Evolutionary conservation across 2,797 vertebrate species (phyloP), one percentile per base, ranked within the genome.

Genomic region (Chaunax sp.): DNA sequence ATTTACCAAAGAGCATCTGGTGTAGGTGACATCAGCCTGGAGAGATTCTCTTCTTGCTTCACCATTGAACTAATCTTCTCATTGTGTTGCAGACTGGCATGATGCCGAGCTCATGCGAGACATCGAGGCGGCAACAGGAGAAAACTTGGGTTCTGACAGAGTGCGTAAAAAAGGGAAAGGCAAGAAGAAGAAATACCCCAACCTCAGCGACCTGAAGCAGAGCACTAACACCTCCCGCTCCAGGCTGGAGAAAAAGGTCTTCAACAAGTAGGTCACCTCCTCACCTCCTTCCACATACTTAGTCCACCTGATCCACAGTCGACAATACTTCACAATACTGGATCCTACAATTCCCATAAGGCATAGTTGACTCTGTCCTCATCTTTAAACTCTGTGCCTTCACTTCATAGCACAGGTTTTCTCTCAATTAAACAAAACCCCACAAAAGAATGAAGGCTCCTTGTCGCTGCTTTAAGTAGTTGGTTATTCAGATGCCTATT

Each of bases 41-140:
- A 44, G 13, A 45, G 11, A 19, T 20, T 43, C 6, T 16, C 19
- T 11, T 14, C 35, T 20, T 7, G 9, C 26, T 26, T 43, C 10
- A 19, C 14, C 3, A 0, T 4, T 37, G 3, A 37, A 2, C 3
- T 4, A 14, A n/a, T 28, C 10, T 43, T 23, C 20, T 61, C 19
- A 11, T 18, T 10, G 18, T 38, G 51, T 25, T 75, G 68, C 70
- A 99, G 98, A 95, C 55, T 99, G 97, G 97, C 84, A 86, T 55
- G 97, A 99, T 52, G 90, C 93, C 0, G 95, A 96, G 71, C 90
- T 99, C 71, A 93, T 98, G 96, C 92, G 94, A 54, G 98, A 98
- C 23, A 92, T 99, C 15, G 97, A 99, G 84, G 95, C 92, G 0
- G 95, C 94, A 3, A 96, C 95, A 0, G 97, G 97, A n/a, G 77